A percentile compares a stretch with the other conserved stretches of the same genome.
Conservation (phyloP, 2,797 vertebrate species). For the Catharus ustulatus region DNA sequence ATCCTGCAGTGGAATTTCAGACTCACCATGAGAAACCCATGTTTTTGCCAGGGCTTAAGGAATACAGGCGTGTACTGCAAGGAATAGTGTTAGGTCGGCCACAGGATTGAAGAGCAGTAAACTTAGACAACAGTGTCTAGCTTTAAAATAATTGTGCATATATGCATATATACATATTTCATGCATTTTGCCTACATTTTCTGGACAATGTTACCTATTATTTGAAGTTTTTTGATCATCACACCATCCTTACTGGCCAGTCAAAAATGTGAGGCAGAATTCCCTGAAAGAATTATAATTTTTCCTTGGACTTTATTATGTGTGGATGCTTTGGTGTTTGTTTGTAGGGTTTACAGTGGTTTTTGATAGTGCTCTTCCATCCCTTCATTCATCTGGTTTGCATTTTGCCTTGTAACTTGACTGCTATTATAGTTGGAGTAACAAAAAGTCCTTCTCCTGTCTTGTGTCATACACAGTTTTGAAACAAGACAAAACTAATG, state of each 20-base stretch:
- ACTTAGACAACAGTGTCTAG: neutral
- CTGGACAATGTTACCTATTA: neutral
- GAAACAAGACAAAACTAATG: neutral
- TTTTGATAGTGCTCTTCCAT: neutral
- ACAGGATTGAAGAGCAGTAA: neutral
- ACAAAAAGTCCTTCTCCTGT: neutral
- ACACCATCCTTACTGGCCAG: neutral
- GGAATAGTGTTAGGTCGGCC: neutral
- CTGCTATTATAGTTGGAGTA: neutral
- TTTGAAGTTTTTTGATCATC: neutral
- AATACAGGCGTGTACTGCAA: neutral
- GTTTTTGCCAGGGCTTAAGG: neutral
- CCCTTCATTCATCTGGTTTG: neutral
- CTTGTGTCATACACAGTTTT: neutral
- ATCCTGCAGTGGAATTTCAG: constrained; percentile 17
- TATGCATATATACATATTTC: neutral
- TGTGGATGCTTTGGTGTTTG: neutral
- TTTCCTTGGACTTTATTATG: neutral
- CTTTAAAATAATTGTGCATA: neutral
- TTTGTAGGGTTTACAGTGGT: neutral
- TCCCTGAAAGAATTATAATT: neutral
- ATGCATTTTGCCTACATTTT: neutral
- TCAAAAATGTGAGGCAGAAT: neutral
- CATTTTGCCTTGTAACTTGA: neutral
- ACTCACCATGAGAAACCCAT: neutral